Conservation (phyloP, 2,113 vertebrate species). For the Perca flavescens region DNA sequence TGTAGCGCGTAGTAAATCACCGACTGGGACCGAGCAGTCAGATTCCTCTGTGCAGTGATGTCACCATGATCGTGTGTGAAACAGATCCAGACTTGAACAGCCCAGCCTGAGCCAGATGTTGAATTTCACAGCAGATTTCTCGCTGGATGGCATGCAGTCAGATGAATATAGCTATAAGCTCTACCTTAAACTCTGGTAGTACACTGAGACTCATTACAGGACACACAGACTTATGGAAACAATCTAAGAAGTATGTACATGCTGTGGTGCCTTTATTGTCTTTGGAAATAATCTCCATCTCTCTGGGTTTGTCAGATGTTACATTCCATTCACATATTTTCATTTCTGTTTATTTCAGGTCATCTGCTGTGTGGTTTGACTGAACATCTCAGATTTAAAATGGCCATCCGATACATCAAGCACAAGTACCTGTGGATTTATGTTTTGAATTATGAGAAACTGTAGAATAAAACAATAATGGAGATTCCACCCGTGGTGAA, state of each 20-base stretch:
- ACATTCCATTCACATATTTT: constrained; percentile 21
- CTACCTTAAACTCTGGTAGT: background rate
- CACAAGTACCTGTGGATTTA: constrained; percentile 76
- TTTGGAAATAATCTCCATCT: constrained; percentile 14
- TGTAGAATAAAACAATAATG: constrained; percentile 80
- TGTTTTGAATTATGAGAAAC: constrained; percentile 74
- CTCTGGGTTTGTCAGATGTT: constrained; percentile 7
- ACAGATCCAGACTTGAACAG: constrained; percentile 86
- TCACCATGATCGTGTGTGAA: constrained; percentile 78
- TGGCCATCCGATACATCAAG: constrained; percentile 61
- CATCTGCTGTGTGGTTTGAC: constrained; percentile 30
- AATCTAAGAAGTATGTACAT: constrained; percentile 19
- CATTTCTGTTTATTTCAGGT: constrained; percentile 71
- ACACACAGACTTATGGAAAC: background rate
- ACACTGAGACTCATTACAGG: constrained; percentile 3
- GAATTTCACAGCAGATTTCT: constrained; percentile 55
- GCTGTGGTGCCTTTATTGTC: background rate
- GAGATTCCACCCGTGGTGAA: constrained; percentile 72
- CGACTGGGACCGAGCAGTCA: constrained; percentile 59
- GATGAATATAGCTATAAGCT: constrained; percentile 12
- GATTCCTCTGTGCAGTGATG: constrained; percentile 83
- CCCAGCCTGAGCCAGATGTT: constrained; percentile 81
- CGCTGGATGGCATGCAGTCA: constrained; percentile 32
- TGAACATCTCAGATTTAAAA: constrained; percentile 54
- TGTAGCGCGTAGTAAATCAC: constrained; percentile 78